These are phyloP conservation scores for Caerostris extrusa DNA, from an alignment of 1,140 invertebrate genomes.

Conservation along the genomic window DNA sequence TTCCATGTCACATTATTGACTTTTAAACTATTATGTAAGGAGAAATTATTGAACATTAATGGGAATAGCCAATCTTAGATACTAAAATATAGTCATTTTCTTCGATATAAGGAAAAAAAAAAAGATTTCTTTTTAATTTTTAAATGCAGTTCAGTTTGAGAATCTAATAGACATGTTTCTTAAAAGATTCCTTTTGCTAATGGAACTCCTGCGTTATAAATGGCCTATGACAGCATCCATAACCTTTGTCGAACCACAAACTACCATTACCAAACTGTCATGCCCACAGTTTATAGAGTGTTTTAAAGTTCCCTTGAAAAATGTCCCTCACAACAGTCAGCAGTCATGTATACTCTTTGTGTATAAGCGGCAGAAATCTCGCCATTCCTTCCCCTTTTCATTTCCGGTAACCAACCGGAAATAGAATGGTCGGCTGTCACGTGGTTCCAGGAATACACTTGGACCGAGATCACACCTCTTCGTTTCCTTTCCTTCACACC, in stretches of 20 bases:
- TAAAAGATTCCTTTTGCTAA: background rate
- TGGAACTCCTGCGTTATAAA: background rate
- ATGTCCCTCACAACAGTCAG: conserved; percentile 65
- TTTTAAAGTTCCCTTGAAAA: conserved; percentile 70
- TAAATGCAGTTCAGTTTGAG: background rate
- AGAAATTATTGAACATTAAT: too few relatives aligned
- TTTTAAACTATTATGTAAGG: too few relatives aligned
- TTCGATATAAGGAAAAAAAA: too few relatives aligned
- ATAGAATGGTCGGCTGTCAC: conserved; percentile 75
- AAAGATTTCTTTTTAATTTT: too few relatives aligned
- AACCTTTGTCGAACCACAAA: conserved; percentile 16
- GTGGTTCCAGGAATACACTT: conserved; percentile 60
- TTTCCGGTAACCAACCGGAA: conserved; percentile 74
- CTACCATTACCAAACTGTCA: conserved; percentile 61
- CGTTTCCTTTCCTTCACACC: conserved; percentile 62
- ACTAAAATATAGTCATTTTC: too few relatives aligned
- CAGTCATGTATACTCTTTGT: conserved; percentile 76
- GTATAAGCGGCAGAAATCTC: conserved; percentile 71
- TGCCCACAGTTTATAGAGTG: conserved; percentile 60
- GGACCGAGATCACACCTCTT: conserved; percentile 55
- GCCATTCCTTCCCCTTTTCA: conserved; percentile 69
- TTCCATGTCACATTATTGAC: too few relatives aligned
- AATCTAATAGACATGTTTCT: background rate
- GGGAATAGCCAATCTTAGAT: too few relatives aligned
- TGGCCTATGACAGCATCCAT: background rate